A percentile compares a stretch with the other conserved stretches of the same genome.
These are phyloP conservation scores for Chaetodon auriga DNA, from an alignment of 2,113 vertebrate genomes.

Conservation along the genomic window DNA sequence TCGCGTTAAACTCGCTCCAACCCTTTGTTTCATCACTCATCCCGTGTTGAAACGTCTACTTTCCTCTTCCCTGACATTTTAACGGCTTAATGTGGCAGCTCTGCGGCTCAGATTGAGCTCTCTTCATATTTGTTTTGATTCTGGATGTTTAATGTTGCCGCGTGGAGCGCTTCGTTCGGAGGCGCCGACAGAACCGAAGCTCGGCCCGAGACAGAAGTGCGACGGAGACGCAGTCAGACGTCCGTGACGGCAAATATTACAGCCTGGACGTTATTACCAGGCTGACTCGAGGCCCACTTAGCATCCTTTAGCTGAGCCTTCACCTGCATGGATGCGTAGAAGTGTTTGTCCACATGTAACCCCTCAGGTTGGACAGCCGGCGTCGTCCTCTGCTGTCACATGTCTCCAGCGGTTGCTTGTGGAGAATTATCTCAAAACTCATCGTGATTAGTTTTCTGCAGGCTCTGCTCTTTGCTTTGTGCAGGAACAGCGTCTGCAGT, in stretches of 20 bases:
- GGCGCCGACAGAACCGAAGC: background rate
- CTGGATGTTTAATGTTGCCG: slow-evolving; percentile 21
- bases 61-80: slow-evolving; percentile 52
- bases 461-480: background rate
- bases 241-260: too few species aligned
- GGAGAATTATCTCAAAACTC: background rate
- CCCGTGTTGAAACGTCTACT: slow-evolving; percentile 23
- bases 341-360: background rate
- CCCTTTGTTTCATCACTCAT: slow-evolving; percentile 59
- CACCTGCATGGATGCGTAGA: background rate
- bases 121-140: slow-evolving; percentile 35
- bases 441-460: background rate
- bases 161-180: background rate
- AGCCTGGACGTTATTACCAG: background rate
- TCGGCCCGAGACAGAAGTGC: background rate
- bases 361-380: background rate
- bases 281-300: background rate
- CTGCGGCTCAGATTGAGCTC: slow-evolving; percentile 2
- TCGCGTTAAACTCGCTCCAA: slow-evolving; percentile 43
- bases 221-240: too few species aligned
- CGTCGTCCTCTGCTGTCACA: background rate
- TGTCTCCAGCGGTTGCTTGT: background rate
- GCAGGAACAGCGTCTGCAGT: background rate
- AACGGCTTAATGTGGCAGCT: slow-evolving; percentile 48
- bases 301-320: background rate